Base-by-base conservation (phyloP, 2,888 invertebrate species). In the Agapetus fuscipes region DNA sequence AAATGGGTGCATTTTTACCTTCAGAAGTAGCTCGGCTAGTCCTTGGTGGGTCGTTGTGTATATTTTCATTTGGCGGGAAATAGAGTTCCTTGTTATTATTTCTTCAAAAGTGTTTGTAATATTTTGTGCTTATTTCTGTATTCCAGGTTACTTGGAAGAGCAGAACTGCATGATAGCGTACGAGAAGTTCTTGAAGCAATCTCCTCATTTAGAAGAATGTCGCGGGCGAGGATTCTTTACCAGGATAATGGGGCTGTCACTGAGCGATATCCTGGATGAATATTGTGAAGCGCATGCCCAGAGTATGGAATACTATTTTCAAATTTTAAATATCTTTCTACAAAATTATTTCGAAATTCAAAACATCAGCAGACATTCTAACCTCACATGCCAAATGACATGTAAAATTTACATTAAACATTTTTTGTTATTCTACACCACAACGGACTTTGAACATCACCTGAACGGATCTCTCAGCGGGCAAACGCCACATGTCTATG, bases 141-240 rank as follows among this genome's bases (percentile, higher is more conserved):
- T 54, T 54, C 20, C 54, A 70, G 70, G 69, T 36, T 69, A 70
- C 49, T 56, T 70, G 29, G 64, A 64, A 17, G 69, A 69, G 47
- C 67, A 69, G 52, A 64, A 36, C 53, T 59, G 69, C 41, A 66
- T 66, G 66, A 64, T 64, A 17, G 66, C 64, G 1, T 69, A 69
- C 52, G 66, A 68, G 58, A 68, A 68, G 52, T 69, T 70, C 48
- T 53, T 70, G 2, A 62, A 64, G 53, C 62, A 63, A 3, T 67
- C 68, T 48, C 66, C 65, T 1, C 67, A 67, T 51, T 56, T 70
- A 49, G 68, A 67, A 48, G 67, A 68, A 65, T 56, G 69, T 66
- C 53, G 68, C 63, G 59, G 66, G 54, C 62, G 67, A 49, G 61
- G 66, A 50, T 62, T 66, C 52, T 68, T 70, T 64, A 66, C 64